Conservation (phyloP, 1,140 invertebrate species). For the Listronotus oregonensis region DNA sequence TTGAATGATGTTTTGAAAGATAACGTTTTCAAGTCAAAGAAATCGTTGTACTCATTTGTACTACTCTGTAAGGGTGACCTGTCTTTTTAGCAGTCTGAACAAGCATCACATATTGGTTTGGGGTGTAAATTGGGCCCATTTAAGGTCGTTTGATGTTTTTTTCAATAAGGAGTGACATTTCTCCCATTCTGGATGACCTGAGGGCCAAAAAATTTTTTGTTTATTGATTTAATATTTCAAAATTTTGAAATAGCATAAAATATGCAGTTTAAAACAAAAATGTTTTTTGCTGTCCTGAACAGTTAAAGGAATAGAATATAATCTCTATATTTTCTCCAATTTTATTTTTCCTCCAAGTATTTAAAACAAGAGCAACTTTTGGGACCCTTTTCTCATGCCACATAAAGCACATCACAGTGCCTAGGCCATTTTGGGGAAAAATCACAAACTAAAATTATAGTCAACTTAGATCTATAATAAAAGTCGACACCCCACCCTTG, state of each 20-base stretch:
- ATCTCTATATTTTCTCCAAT: slow-evolving; percentile 2
- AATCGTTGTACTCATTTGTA: too few species aligned
- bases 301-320: slow-evolving; percentile 52
- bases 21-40: too few species aligned
- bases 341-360: slow-evolving; percentile 4
- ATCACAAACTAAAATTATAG: slow-evolving; percentile 46
- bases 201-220: slow-evolving; percentile 53
- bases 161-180: slow-evolving; percentile 53
- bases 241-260: slow-evolving; percentile 41
- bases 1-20: too few species aligned
- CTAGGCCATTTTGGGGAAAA: background rate
- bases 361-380: slow-evolving; percentile 1
- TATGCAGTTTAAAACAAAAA: slow-evolving; percentile 51
- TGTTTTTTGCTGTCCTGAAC: slow-evolving; percentile 56
- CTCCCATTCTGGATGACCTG: slow-evolving; percentile 55
- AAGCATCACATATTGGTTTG: too few species aligned
- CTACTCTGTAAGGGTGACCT: too few species aligned
- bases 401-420: background rate
- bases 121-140: too few species aligned
- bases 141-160: slow-evolving; percentile 26
- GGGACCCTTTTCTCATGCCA: slow-evolving; percentile 23
- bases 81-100: too few species aligned
- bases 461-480: slow-evolving; percentile 53
- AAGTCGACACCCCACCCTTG: slow-evolving; percentile 49
- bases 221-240: slow-evolving; percentile 44